phyloP scores from a whole-genome alignment of 2,113 vertebrate genomes.

The Heterotilapia buettikoferi region DNA sequence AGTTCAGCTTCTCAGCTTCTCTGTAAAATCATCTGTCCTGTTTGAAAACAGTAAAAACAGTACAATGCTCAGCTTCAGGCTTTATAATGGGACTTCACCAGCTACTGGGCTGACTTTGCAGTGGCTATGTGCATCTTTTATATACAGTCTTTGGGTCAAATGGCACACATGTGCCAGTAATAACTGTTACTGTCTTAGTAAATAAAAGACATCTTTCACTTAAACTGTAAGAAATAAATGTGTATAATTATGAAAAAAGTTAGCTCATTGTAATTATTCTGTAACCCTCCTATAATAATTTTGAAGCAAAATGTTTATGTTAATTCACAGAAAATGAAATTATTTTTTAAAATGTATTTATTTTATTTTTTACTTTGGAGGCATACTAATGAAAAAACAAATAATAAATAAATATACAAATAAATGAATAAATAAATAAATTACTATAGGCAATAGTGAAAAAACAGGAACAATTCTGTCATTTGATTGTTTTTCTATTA shows the following conservation, averaged over 20 bases:
- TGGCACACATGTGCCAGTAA: not conserved
- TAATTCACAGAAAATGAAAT: not conserved
- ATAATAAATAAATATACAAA: not conserved
- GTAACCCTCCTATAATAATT: not conserved
- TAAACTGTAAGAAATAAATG: not conserved
- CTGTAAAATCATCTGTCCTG: not conserved
- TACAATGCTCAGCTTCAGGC: not conserved
- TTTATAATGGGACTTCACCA: not conserved
- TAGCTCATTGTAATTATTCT: not conserved
- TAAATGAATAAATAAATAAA: not conserved
- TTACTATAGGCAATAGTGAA: not conserved
- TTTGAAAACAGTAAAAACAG: not conserved
- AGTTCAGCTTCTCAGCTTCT: not conserved
- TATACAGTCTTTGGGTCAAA: not conserved
- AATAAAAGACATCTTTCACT: not conserved
- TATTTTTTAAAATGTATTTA: not conserved
- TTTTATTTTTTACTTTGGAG: not conserved
- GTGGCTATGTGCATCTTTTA: not conserved
- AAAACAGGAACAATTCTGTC: not conserved
- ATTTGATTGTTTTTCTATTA: not conserved
- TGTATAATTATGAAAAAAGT: not conserved
- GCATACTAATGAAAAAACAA: not conserved
- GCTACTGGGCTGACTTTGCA: not conserved
- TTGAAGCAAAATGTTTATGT: not conserved
- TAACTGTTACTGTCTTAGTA: not conserved